phyloP scores from a whole-genome alignment of 2,797 vertebrate genomes.

The Melanotaenia nigrans region DNA sequence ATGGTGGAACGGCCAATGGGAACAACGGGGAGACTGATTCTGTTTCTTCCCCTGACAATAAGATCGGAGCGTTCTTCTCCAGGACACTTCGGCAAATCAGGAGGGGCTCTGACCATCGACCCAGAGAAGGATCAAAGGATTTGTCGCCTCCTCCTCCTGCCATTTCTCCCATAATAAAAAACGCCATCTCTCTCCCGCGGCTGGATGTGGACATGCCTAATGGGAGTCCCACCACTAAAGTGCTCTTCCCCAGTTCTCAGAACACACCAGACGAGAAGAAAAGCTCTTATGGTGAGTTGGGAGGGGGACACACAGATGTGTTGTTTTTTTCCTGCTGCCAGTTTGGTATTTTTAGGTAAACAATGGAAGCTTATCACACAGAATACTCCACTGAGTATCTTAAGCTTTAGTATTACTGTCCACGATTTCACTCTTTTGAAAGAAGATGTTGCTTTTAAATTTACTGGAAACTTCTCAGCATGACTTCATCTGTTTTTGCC shows the following conservation, averaged over 20 bases:
- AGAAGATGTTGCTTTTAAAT: not conserved
- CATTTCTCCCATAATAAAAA: constrained; percentile 96
- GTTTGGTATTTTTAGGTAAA: not conserved
- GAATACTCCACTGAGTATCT: not conserved
- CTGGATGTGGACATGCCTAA: constrained; percentile 87
- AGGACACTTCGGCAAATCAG: constrained; percentile 91
- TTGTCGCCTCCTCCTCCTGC: constrained; percentile 84
- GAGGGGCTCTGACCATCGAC: constrained; percentile 78
- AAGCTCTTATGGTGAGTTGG: constrained; percentile 86
- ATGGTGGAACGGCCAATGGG: constrained; percentile 83
- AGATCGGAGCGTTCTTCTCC: constrained; percentile 87
- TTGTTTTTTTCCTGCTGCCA: not conserved
- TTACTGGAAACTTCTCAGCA: constrained; percentile 17
- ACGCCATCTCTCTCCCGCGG: constrained; percentile 92
- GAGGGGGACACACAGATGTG: not conserved
- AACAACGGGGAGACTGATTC: constrained; percentile 68
- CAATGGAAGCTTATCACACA: not conserved
- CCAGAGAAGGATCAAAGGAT: constrained; percentile 72
- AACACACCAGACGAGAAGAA: constrained; percentile 81
- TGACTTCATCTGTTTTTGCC: constrained; percentile 28
- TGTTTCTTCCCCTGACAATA: constrained; percentile 72
- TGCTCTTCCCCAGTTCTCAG: constrained; percentile 85
- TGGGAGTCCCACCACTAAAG: constrained; percentile 73
- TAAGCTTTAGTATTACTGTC: not conserved
- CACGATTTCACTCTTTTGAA: not conserved